Evolutionary conservation across 2,797 vertebrate species (phyloP), one percentile per base, ranked within the genome.

Genomic region (Staurois parvus): DNA sequence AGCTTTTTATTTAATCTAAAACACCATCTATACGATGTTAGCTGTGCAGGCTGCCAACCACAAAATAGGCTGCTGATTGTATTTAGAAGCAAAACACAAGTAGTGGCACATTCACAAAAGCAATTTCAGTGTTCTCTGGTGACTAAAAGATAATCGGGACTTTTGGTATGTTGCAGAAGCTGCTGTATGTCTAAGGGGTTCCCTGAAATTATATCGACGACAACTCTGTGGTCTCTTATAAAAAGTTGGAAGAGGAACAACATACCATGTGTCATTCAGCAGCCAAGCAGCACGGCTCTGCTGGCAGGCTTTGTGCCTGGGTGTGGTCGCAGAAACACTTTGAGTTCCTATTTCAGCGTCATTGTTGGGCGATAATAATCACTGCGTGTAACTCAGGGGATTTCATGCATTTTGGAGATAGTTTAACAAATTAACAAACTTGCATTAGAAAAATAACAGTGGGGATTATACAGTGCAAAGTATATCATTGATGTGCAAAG

Each of bases 241-340:
- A 68, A 42, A 13, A 52, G 42, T 30, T 80, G 67, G 78, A 29
- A 52, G 78, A 69, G 45, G 5, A 69, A 40, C 84, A 19, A 34
- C 40, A 24, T 9, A 52, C 28, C 81, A 72, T 52, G 75, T 62
- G 66, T 68, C 52, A 11, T n/a, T 74, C 56, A 70, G 67, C 75
- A n/a, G 84, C 78, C 48, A 28, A 24, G 59, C 37, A 12, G 2
- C 4, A 5, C 12, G n/a, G 40, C 48, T 68, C 34, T 77, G 69
- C 70, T 67, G 84, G 72, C 84, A 68, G 17, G 56, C 70, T 29
- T 70, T 4, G 12, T 76, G 34, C 64, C 72, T 76, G 84, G 78
- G 84, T 76, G 84, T 40, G 79, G 84, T 28, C 45, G 9, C 72
- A 30, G 79, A 62, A 68, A 70, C 45, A 64, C 56, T 28, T 66